phyloP scores from a whole-genome alignment of 2,113 vertebrate species.

The Geococcyx californianus region DNA sequence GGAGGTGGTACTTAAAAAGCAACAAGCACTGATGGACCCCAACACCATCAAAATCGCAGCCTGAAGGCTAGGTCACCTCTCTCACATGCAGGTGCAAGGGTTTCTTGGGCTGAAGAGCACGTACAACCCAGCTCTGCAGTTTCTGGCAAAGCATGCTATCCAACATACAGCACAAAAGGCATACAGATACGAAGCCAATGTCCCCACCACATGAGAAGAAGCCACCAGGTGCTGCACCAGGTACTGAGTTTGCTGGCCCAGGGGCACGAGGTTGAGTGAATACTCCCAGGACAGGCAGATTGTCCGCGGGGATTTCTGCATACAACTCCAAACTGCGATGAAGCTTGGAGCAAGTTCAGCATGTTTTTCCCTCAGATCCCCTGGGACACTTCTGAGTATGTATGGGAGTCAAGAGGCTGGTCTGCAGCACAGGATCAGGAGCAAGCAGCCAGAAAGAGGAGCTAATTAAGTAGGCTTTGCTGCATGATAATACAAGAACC shows the following conservation, averaged over 20 bases:
- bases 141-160: not conserved
- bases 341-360: not conserved
- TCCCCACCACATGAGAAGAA: not conserved
- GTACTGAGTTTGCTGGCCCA: not conserved
- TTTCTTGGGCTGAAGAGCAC: not conserved
- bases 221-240: not conserved
- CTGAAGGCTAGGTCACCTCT: not conserved
- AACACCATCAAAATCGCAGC: rapidly evolving
- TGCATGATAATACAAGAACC: not conserved
- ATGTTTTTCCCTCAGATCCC: not conserved
- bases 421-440: not conserved
- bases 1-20: too few relatives aligned
- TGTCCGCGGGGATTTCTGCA: not conserved
- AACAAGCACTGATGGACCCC: too few relatives aligned
- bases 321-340: not conserved
- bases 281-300: not conserved
- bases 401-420: not conserved
- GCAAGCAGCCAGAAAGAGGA: not conserved
- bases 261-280: rapidly evolving
- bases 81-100: not conserved
- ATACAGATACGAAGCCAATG: rapidly evolving
- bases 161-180: not conserved
- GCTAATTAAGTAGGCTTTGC: not conserved
- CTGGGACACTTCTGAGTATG: not conserved
- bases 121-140: not conserved